Percentiles rank a stretch among this genome's conserved stretches.
phyloP scores from a whole-genome alignment of 2,888 invertebrate species.

The Eugnorisma glareosa region DNA sequence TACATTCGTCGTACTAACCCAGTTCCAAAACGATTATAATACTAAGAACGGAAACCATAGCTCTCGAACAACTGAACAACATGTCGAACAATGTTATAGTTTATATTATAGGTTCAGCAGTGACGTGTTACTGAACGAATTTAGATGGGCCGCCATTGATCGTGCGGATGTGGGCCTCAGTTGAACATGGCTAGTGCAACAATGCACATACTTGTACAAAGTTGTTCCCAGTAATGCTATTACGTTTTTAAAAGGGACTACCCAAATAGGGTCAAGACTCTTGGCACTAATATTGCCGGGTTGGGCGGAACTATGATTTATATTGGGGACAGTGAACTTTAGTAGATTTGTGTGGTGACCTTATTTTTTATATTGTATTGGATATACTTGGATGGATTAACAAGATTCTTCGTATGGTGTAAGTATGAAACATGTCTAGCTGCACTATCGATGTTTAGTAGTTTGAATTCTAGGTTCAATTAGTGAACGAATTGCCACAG shows the following conservation, averaged over 20 bases:
- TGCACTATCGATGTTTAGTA: neutral
- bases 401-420: slow-evolving; percentile 6
- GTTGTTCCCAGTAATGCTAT: neutral
- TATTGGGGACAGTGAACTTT: slow-evolving; percentile 7
- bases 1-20: slow-evolving; percentile 35
- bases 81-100: slow-evolving; percentile 57
- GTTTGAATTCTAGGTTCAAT: neutral
- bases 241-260: neutral
- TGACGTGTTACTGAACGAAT: slow-evolving; percentile 50
- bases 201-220: slow-evolving; percentile 17
- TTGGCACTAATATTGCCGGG: neutral
- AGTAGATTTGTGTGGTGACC: neutral
- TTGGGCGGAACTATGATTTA: neutral
- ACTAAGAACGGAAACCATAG: slow-evolving; percentile 35
- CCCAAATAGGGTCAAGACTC: neutral
- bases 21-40: slow-evolving; percentile 29
- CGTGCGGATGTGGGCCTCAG: slow-evolving; percentile 49
- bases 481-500: neutral
- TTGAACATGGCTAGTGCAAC: slow-evolving; percentile 24
- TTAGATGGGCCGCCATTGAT: slow-evolving; percentile 61
- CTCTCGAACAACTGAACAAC: slow-evolving; percentile 23
- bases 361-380: slow-evolving; percentile 14
- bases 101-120: slow-evolving; percentile 31
- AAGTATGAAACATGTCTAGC: slow-evolving; percentile 14
- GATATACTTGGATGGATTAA: neutral